Percentiles rank a stretch among this genome's conserved stretches.
Evolutionary conservation across 2,113 vertebrate genomes (phyloP).

Genomic region (Oreochromis tanganicae): DNA sequence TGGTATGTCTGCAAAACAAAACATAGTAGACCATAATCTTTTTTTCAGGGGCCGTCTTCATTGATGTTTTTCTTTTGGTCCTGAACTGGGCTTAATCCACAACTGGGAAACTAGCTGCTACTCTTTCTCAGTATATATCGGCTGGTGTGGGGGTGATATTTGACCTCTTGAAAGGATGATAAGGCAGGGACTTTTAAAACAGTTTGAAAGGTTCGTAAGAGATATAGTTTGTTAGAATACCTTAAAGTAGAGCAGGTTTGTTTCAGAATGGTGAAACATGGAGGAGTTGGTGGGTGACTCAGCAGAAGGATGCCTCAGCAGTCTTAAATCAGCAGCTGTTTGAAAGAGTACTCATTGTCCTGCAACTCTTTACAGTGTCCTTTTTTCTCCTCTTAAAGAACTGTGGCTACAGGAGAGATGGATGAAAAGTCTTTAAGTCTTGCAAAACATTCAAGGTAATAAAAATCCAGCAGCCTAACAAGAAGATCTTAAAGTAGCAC

Average conservation of each 20-base stretch:
- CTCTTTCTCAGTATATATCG: not conserved
- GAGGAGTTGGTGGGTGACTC: not conserved
- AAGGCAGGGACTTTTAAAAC: not conserved
- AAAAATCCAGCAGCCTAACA: not conserved
- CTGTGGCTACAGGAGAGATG: not conserved
- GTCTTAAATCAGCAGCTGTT: constrained; percentile 4
- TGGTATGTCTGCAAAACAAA: not conserved
- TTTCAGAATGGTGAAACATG: constrained; percentile 12
- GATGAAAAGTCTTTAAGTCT: not conserved
- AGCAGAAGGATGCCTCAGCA: not conserved
- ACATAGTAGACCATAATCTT: not conserved
- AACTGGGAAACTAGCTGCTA: not conserved
- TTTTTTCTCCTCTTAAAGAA: not conserved
- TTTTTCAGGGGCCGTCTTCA: not conserved
- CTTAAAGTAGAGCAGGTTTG: not conserved
- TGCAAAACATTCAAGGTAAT: not conserved
- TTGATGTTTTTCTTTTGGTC: not conserved
- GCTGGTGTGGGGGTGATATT: not conserved
- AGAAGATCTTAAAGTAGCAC: not conserved
- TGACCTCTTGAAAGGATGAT: not conserved
- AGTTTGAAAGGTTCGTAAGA: constrained; percentile 37
- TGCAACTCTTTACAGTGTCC: not conserved
- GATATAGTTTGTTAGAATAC: constrained; percentile 4
- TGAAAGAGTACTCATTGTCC: not conserved
- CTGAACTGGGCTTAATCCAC: not conserved